Conservation (phyloP, 2,797 vertebrate genomes). For the Anguilla anguilla region DNA sequence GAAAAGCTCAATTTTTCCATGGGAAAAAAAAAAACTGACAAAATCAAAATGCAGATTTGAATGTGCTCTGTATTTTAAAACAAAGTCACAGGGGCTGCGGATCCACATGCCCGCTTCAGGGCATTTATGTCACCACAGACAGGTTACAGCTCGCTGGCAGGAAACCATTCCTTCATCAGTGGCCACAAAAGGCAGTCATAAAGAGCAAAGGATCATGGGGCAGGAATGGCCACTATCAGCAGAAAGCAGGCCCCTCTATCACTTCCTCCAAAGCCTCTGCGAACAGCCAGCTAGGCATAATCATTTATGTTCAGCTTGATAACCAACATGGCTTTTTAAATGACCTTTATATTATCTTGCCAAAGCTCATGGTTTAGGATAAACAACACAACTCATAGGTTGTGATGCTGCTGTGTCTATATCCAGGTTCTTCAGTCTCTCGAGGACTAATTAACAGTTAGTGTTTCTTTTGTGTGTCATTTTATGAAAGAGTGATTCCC, state of each 20-base stretch:
- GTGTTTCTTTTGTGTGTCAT: background rate
- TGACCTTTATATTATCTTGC: background rate
- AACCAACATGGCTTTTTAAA: background rate
- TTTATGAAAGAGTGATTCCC: background rate
- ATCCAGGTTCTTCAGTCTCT: background rate
- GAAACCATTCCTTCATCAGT: background rate
- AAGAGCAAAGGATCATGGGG: conserved; percentile 10
- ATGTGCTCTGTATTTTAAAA: background rate
- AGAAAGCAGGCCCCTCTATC: background rate
- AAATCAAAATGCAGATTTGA: background rate
- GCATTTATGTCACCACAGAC: background rate
- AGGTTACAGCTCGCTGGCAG: background rate
- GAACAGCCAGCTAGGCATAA: background rate
- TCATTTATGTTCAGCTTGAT: background rate
- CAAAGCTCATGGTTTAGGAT: background rate
- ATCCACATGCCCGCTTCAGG: background rate
- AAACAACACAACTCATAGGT: background rate
- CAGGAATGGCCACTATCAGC: background rate
- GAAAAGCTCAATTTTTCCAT: too few species aligned
- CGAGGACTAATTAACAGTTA: background rate
- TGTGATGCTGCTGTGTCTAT: background rate
- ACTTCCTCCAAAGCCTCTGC: background rate
- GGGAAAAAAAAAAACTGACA: too few species aligned
- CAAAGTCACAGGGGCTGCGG: background rate
- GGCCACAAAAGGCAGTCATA: background rate